A percentile compares a stretch with the other conserved stretches of the same genome.
These are phyloP conservation scores for Chiloscyllium plagiosum DNA, from an alignment of 2,113 vertebrate genomes.

Conservation along the genomic window DNA sequence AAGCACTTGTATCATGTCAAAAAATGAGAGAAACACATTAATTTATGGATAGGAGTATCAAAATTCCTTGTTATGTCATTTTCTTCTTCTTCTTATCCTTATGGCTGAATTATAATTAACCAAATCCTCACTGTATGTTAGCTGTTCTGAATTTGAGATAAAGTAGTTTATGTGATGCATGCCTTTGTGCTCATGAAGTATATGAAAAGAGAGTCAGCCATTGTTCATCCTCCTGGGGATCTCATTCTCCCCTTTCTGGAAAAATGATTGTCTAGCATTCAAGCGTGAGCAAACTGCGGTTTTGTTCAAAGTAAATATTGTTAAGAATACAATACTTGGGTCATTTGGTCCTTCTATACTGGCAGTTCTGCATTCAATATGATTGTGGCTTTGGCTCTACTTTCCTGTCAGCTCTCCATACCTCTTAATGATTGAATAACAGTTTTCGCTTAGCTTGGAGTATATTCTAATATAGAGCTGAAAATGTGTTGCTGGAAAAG, in stretches of 20 bases:
- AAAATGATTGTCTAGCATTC: neutral
- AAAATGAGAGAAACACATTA: neutral
- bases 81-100: neutral
- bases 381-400: neutral
- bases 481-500: no score
- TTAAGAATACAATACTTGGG: neutral
- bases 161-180: neutral
- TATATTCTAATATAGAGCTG: no score
- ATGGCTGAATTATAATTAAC: neutral
- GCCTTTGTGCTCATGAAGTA: neutral
- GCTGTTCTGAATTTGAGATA: neutral
- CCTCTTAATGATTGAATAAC: no score
- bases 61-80: neutral
- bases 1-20: neutral
- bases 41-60: neutral
- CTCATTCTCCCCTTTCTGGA: neutral
- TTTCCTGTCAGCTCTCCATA: no score
- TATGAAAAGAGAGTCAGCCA: neutral
- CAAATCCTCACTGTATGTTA: neutral
- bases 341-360: no score
- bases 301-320: neutral
- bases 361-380: no score
- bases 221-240: neutral
- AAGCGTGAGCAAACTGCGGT: neutral
- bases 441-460: no score